A percentile compares a stretch with the other conserved stretches of the same genome.
These are phyloP conservation scores for Myioborus miniatus DNA, from an alignment of 2,797 vertebrate species.

Conservation along the genomic window DNA sequence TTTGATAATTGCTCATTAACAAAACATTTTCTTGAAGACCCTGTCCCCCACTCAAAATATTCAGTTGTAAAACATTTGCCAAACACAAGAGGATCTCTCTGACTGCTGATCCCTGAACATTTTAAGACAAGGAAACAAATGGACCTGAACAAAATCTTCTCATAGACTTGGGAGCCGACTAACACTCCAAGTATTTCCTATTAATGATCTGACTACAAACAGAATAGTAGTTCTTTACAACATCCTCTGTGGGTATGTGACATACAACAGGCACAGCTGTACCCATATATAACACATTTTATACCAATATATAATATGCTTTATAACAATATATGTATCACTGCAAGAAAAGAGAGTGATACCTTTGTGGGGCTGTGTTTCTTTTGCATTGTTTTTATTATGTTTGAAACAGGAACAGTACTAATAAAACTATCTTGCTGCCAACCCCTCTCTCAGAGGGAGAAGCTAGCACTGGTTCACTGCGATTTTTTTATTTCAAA, in stretches of 20 bases:
- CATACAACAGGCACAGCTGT: not conserved
- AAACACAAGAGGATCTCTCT: not conserved
- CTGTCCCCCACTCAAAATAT: not conserved
- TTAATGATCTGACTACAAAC: not conserved
- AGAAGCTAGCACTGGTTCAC: not conserved
- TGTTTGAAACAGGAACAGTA: not conserved
- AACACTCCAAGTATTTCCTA: not conserved
- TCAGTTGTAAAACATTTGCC: not conserved
- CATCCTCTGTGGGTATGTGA: not conserved
- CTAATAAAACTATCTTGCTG: not conserved
- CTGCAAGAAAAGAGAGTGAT: not conserved
- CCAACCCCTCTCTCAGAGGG: not conserved
- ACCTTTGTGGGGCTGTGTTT: not conserved
- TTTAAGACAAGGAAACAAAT: not conserved
- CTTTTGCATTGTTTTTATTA: not conserved
- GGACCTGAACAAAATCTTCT: not conserved
- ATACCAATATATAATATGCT: not conserved
- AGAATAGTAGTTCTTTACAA: not conserved
- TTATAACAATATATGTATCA: not conserved
- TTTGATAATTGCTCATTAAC: not conserved
- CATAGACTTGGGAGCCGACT: not conserved
- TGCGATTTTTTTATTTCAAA: not conserved
- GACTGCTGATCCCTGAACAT: not conserved
- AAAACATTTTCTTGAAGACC: not conserved
- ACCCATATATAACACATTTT: not conserved